Evolutionary conservation across 2,113 vertebrate species (phyloP), one percentile per base, ranked within the genome.

Genomic region (Donacobius atricapilla): DNA sequence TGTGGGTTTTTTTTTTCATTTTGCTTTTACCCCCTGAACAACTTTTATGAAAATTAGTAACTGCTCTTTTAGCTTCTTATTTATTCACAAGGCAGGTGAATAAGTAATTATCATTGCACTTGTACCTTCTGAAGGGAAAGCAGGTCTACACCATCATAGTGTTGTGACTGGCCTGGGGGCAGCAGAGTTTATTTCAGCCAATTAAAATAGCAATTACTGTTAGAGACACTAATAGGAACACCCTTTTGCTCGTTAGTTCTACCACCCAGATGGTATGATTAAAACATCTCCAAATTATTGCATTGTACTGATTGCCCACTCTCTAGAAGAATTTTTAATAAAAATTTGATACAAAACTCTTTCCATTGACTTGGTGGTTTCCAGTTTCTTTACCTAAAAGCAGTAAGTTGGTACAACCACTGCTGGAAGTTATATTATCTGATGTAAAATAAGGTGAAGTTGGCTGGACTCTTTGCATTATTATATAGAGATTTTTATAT

Each of bases 141-240:
- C 79, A 80, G 19, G 70, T 93, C 54, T 75, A 15, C 48, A 78
- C 37, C 23, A 84, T 7, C 35, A 37, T 9, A 50, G 48, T 79
- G 95, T 87, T 94, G 87, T 87, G 69, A 31, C 30, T 96, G 82
- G 78, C 95, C 89, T 81, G 69, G 71, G 58, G 89, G 77, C 90
- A 94, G 71, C 87, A 77, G 53, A 75, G 72, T 97, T 97, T 94
- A 93, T 97, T 97, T 97, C 91, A 97, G 72, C 69, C 95, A 98
- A 96, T 97, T 97, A 98, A 97, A 97, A 89, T 95, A 94, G 94
- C 80, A 97, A 73, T 97, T 97, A 95, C 89, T 94, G 37, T 65
- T 86, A 91, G 54, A 95, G 65, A 92, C 71, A 66, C 50, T 96
- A 93, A 92, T 77, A 71, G 90, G 20, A 92, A 28, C 35, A 68